Conservation (phyloP, 1,140 invertebrate genomes). For the Daktulosphaira vitifoliae region DNA sequence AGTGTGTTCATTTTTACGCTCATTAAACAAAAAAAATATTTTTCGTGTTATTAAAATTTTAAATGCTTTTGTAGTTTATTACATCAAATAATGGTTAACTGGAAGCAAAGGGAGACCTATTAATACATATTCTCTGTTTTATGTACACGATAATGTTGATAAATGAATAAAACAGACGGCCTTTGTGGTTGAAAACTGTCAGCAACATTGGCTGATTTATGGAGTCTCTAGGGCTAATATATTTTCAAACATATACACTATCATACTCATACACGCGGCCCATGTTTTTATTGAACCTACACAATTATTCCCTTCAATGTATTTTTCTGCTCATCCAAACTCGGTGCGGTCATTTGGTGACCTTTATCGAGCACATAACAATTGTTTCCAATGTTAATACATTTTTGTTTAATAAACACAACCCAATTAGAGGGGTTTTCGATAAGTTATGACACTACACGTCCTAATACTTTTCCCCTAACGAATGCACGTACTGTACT, state of each 20-base stretch:
- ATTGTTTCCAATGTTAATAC: constrained; percentile 19
- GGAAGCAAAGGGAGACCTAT: not conserved
- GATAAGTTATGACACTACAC: constrained; percentile 1
- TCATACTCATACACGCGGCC: not conserved
- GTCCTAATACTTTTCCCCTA: too few relatives aligned
- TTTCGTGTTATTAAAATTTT: too few relatives aligned
- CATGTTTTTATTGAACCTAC: not conserved
- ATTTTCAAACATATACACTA: constrained; percentile 7
- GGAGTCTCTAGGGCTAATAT: constrained; percentile 21
- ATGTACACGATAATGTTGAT: constrained; percentile 27
- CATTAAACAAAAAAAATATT: too few relatives aligned
- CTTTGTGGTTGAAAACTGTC: constrained; percentile 19
- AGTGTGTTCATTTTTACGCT: too few relatives aligned
- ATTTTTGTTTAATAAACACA: constrained; percentile 21
- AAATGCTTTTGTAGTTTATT: too few relatives aligned
- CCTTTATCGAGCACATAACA: constrained; percentile 1
- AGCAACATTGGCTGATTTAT: constrained; percentile 25
- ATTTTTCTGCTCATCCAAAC: too few relatives aligned
- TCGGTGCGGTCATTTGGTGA: not conserved
- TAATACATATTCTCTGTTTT: constrained; percentile 18
- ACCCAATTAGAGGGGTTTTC: constrained; percentile 3
- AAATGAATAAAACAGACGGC: constrained; percentile 31
- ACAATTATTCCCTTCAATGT: not conserved
- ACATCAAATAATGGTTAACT: too few relatives aligned
- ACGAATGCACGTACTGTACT: too few relatives aligned